Evolutionary conservation across 2,113 vertebrate genomes (phyloP).

Genomic region (Vulpes vulpes): DNA sequence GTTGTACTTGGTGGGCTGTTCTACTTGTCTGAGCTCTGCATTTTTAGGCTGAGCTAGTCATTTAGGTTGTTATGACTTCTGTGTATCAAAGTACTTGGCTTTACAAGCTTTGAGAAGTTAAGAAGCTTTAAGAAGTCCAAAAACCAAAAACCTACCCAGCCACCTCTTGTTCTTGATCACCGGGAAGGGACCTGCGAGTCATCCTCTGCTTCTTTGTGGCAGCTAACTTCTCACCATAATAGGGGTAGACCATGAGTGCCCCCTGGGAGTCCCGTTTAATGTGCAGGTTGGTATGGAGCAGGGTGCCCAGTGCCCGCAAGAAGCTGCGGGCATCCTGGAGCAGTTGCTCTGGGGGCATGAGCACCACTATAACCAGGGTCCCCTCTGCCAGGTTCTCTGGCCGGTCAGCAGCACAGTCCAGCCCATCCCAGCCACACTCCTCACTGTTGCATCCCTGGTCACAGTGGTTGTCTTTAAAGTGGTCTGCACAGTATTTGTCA

Average conservation of each 20-base stretch:
- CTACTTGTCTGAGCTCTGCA: neutral
- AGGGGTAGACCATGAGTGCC: constrained; percentile 93
- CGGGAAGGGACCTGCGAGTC: constrained; percentile 84
- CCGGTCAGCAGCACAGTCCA: constrained; percentile 92
- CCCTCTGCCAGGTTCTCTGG: constrained; percentile 90
- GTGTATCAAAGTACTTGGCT: neutral
- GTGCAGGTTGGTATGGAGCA: constrained; percentile 94
- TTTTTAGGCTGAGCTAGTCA: neutral
- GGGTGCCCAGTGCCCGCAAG: constrained; percentile 91
- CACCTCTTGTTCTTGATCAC: constrained; percentile 92
- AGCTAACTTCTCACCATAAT: constrained; percentile 84
- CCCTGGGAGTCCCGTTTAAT: constrained; percentile 91
- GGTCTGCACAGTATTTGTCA: constrained; percentile 94
- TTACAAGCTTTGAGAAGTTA: neutral
- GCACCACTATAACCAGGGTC: constrained; percentile 93
- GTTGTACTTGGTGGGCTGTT: neutral
- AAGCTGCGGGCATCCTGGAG: constrained; percentile 92
- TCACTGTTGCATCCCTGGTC: constrained; percentile 95
- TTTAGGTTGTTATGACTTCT: neutral
- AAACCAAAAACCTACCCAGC: constrained; percentile 90
- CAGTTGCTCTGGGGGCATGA: constrained; percentile 93
- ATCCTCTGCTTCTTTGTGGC: constrained; percentile 63
- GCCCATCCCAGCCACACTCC: constrained; percentile 96
- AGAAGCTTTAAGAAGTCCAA: neutral
- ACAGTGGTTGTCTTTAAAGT: constrained; percentile 92